Evolutionary conservation across 2,797 vertebrate genomes (phyloP).

Genomic region (Spea hammondii): DNA sequence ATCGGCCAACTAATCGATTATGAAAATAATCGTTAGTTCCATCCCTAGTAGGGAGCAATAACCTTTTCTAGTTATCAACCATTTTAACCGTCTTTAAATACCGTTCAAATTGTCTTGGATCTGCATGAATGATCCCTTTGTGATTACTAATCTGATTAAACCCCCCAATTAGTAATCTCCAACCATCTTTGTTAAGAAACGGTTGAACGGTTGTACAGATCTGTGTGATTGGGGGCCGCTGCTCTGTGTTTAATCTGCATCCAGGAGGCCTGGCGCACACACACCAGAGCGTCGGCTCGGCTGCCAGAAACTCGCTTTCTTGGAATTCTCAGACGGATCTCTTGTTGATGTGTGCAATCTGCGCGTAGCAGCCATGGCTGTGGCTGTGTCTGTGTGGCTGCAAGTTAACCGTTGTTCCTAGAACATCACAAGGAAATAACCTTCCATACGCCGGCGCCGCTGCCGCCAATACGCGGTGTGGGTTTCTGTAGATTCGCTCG

Average conservation of each 20-base stretch:
- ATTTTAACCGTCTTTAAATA: background rate
- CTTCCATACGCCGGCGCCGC: background rate
- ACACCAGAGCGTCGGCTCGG: slow-evolving; percentile 5
- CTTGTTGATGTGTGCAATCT: slow-evolving; percentile 42
- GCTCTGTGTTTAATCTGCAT: slow-evolving; percentile 16
- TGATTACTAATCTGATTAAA: background rate
- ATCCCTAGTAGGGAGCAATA: too few species aligned
- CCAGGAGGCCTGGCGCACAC: slow-evolving; percentile 24
- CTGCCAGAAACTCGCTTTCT: slow-evolving; percentile 41
- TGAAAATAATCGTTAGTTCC: too few species aligned
- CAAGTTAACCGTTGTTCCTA: background rate
- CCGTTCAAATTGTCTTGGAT: background rate
- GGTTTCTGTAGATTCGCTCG: too few species aligned
- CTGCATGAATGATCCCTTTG: background rate
- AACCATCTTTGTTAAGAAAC: slow-evolving; percentile 3
- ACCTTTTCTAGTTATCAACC: background rate
- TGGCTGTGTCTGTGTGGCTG: slow-evolving; percentile 10
- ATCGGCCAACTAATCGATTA: too few species aligned
- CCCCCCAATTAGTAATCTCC: background rate
- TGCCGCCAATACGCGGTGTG: background rate
- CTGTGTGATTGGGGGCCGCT: slow-evolving; percentile 16
- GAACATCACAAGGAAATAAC: slow-evolving; percentile 29
- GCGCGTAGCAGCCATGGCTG: slow-evolving; percentile 24
- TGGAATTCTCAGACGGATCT: slow-evolving; percentile 36
- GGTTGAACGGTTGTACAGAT: background rate